Conservation (phyloP, 2,113 vertebrate genomes). For the Elaphurus davidianus region DNA sequence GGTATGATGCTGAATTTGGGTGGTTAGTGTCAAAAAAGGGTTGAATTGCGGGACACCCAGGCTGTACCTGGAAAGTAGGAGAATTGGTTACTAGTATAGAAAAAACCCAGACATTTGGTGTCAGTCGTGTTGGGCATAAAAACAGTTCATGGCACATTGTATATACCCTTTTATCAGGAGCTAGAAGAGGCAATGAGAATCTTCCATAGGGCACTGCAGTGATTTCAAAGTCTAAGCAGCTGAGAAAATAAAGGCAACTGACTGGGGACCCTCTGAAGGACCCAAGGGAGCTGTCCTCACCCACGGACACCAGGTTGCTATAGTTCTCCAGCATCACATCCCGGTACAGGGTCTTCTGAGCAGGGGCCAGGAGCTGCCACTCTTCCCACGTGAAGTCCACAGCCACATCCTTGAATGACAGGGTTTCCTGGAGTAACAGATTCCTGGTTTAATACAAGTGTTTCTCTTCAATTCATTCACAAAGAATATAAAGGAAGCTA, state of each 20-base stretch:
- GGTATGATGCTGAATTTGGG: neutral
- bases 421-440: neutral
- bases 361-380: neutral
- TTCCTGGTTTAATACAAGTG: neutral
- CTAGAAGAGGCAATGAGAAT: neutral
- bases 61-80: neutral
- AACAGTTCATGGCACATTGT: neutral
- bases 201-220: neutral
- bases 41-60: neutral
- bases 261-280: neutral
- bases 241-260: neutral
- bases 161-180: neutral
- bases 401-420: conserved; percentile 37
- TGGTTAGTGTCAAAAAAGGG: neutral
- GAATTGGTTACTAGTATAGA: neutral
- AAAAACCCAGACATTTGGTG: neutral
- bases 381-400: neutral
- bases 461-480: neutral
- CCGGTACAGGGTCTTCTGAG: neutral
- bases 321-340: conserved; percentile 5
- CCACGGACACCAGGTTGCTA: neutral
- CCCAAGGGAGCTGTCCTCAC: neutral
- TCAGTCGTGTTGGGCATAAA: neutral
- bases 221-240: neutral
- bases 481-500: neutral